Percentiles rank a stretch among this genome's conserved stretches.
Conservation (phyloP, 2,888 invertebrate species). For the Zaprionus obscuricornis region DNA sequence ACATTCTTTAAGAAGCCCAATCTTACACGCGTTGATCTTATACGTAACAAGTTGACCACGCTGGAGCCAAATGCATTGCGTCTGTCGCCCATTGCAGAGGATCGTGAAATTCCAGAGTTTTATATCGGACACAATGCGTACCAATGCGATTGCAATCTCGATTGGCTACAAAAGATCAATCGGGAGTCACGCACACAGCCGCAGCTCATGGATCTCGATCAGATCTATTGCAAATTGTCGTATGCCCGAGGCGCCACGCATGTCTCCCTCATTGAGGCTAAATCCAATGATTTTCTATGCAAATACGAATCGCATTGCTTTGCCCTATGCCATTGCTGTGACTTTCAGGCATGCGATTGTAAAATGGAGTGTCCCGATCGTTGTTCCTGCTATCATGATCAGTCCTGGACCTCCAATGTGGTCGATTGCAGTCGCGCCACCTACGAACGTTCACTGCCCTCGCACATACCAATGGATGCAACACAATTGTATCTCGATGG, state of each 20-base stretch:
- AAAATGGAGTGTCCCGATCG: slow-evolving; percentile 97
- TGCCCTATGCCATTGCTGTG: slow-evolving; percentile 97
- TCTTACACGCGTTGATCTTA: slow-evolving; percentile 94
- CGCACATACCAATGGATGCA: slow-evolving; percentile 96
- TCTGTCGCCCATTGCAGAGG: slow-evolving; percentile 91
- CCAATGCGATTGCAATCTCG: slow-evolving; percentile 97
- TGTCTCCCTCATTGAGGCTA: slow-evolving; percentile 92
- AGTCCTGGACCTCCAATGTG: slow-evolving; percentile 96
- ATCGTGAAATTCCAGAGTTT: slow-evolving; percentile 92
- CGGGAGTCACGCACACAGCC: slow-evolving; percentile 92
- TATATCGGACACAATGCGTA: slow-evolving; percentile 97
- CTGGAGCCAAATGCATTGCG: slow-evolving; percentile 95
- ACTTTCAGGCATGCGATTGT: slow-evolving; percentile 98
- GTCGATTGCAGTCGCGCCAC: slow-evolving; percentile 94
- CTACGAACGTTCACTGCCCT: slow-evolving; percentile 91
- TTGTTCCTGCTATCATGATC: slow-evolving; percentile 97
- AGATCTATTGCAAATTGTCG: slow-evolving; percentile 93
- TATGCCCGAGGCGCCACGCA: slow-evolving; percentile 93
- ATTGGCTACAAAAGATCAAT: slow-evolving; percentile 96
- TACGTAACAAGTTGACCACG: slow-evolving; percentile 94
- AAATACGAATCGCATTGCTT: slow-evolving; percentile 97
- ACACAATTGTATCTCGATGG: slow-evolving; percentile 97
- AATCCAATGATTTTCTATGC: slow-evolving; percentile 95
- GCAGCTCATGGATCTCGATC: slow-evolving; percentile 93
- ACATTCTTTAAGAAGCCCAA: slow-evolving; percentile 95